Base-by-base conservation (phyloP, 92 coral and sea anemone genomes). In the Paragorgia papillata region DNA sequence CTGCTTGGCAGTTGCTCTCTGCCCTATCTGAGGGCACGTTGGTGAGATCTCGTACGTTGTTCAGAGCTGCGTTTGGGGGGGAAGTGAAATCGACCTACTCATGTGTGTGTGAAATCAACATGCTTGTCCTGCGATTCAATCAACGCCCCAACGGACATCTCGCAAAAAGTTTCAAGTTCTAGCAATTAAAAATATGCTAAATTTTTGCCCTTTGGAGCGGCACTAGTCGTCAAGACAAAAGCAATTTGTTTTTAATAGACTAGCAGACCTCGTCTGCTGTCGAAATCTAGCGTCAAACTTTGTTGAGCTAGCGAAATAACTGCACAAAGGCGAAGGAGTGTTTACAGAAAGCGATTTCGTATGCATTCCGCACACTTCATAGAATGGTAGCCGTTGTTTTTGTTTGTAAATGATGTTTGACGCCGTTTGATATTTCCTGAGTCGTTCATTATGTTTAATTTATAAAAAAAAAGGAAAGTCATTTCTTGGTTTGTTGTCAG, bases 151-250 rank as follows among this genome's bases (percentile, higher is more conserved):
- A n/a, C n/a, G n/a, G n/a, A n/a, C n/a, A n/a, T n/a, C n/a, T n/a
- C n/a, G n/a, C n/a, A n/a, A n/a, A n/a, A n/a, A n/a, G n/a, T n/a
- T n/a, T n/a, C n/a, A n/a, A n/a, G n/a, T n/a, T n/a, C n/a, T 3
- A 21, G 26, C 77, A 70, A 70, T 70, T 53, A 70, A 70, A 51
- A 54, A 70, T 70, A 70, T 70, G 77, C 77, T 49, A 70, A 70
- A 70, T 43, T 70, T 34, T 50, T 44, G 62, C 29, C 62, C 7
- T 31, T 56, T 31, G 15, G 22, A 4, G 10, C 43, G 43, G 13
- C 15, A 19, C 58, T 19, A 51, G 77, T 70, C 51, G 77, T 30
- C 77, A 70, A 49, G 77, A 22, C 62, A 56, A 56, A n/a, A 56
- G 62, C 62, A 34, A 50, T 44, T 26, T 70, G 57, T 46, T 70